phyloP scores from a whole-genome alignment of 2,888 invertebrate species.

The Ischnus inquisitorius region DNA sequence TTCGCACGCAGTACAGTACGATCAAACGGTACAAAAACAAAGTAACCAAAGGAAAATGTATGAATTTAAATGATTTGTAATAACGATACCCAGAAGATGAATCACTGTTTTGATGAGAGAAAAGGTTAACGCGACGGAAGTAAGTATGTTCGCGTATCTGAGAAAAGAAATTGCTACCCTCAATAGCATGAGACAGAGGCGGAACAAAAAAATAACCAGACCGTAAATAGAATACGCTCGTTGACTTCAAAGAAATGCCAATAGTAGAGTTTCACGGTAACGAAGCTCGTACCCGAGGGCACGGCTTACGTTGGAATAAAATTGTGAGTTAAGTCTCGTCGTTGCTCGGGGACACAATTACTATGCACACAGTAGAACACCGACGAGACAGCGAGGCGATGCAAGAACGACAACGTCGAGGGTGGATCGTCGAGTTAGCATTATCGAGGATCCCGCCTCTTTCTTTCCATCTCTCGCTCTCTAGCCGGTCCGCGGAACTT shows the following conservation, averaged over 20 bases:
- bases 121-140: too few species aligned
- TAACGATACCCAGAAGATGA: too few species aligned
- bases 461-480: not conserved
- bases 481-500: conserved; percentile 19
- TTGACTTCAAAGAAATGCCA: conserved; percentile 27
- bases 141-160: too few species aligned
- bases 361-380: conserved; percentile 45
- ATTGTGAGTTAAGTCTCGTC: conserved; percentile 56
- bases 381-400: conserved; percentile 14
- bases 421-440: conserved; percentile 32
- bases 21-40: too few species aligned
- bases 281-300: conserved; percentile 36
- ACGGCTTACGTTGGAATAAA: conserved; percentile 55
- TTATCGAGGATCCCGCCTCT: conserved; percentile 43
- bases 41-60: too few species aligned
- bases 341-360: conserved; percentile 64
- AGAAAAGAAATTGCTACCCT: not conserved
- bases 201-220: not conserved
- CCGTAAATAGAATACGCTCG: not conserved
- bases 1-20: too few species aligned
- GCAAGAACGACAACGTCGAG: conserved; percentile 10
- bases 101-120: too few species aligned
- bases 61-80: too few species aligned
- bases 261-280: conserved; percentile 31
- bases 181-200: not conserved